phyloP scores from a whole-genome alignment of 2,113 vertebrate genomes.

The Cyprinodon tularosa region DNA sequence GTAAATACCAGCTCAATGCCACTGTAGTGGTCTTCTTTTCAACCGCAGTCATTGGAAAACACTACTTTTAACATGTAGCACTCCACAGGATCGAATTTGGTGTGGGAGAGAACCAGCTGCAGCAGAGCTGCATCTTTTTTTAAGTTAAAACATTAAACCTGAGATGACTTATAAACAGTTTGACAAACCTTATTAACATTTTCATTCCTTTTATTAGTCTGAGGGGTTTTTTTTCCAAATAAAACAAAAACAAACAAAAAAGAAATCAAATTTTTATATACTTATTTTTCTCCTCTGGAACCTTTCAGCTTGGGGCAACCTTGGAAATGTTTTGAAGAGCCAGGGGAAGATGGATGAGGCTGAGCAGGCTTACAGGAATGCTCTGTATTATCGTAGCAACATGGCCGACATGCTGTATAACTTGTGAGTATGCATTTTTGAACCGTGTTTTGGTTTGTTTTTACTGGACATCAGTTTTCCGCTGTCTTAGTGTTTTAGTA shows the following conservation, averaged over 20 bases:
- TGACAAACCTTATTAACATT: constrained; percentile 38
- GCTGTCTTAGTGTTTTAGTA: not conserved
- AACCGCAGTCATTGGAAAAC: constrained; percentile 23
- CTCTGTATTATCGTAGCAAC: constrained; percentile 97
- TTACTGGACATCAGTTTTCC: not conserved
- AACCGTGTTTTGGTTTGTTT: not conserved
- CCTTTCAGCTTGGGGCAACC: constrained; percentile 95
- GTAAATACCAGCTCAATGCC: constrained; percentile 39
- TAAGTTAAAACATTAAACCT: constrained; percentile 18
- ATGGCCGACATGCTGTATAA: constrained; percentile 99
- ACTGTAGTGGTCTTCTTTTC: constrained; percentile 53
- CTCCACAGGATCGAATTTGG: constrained; percentile 34
- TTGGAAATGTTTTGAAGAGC: constrained; percentile 99
- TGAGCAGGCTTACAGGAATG: constrained; percentile 95
- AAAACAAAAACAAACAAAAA: not conserved
- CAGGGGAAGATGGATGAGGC: constrained; percentile 96
- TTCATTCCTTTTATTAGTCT: not conserved
- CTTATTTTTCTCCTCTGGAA: constrained; percentile 44
- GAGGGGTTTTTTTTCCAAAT: too few species aligned
- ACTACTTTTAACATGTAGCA: constrained; percentile 43
- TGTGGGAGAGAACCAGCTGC: constrained; percentile 22
- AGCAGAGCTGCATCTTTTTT: constrained; percentile 20
- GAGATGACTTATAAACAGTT: constrained; percentile 6
- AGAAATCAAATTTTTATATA: constrained; percentile 10
- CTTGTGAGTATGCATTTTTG: constrained; percentile 85